A percentile compares a stretch with the other conserved stretches of the same genome.
Conservation (phyloP, 2,888 invertebrate species). For the Melipona bicolor region DNA sequence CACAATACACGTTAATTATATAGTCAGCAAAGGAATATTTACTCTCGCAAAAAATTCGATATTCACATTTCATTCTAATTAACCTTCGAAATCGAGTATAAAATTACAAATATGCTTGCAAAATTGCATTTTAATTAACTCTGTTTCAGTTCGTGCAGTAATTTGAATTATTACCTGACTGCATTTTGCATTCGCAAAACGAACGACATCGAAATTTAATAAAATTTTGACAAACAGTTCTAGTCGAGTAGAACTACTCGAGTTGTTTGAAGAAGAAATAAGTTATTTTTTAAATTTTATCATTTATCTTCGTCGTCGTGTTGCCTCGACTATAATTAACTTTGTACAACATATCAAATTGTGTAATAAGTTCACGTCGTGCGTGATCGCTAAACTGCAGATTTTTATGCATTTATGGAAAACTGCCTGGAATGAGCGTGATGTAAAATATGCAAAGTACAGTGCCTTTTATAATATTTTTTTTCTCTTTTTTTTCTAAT, state of each 20-base stretch:
- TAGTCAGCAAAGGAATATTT: not conserved
- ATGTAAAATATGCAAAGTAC: too few species aligned
- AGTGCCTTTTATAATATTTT: too few species aligned
- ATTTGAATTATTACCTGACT: not conserved
- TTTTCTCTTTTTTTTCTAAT: too few species aligned
- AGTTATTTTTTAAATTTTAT: too few species aligned
- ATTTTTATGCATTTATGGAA: too few species aligned
- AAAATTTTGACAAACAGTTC: not conserved
- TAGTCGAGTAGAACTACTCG: not conserved
- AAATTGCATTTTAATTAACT: not conserved
- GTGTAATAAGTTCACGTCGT: too few species aligned
- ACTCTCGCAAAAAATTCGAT: not conserved
- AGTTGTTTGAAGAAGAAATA: not conserved
- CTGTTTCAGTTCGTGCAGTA: not conserved
- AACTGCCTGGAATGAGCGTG: too few species aligned
- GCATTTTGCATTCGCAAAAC: too few species aligned
- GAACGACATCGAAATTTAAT: not conserved
- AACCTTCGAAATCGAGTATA: not conserved
- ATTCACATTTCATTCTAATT: not conserved
- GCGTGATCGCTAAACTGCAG: too few species aligned
- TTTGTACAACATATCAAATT: too few species aligned
- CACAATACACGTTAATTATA: not conserved
- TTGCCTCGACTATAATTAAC: too few species aligned
- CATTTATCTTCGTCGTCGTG: too few species aligned
- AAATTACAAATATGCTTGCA: not conserved